Evolutionary conservation across 92 coral and sea anemone genomes (phyloP), one percentile per base, ranked within the genome.

Genomic region (Chrysogorgia sp.): DNA sequence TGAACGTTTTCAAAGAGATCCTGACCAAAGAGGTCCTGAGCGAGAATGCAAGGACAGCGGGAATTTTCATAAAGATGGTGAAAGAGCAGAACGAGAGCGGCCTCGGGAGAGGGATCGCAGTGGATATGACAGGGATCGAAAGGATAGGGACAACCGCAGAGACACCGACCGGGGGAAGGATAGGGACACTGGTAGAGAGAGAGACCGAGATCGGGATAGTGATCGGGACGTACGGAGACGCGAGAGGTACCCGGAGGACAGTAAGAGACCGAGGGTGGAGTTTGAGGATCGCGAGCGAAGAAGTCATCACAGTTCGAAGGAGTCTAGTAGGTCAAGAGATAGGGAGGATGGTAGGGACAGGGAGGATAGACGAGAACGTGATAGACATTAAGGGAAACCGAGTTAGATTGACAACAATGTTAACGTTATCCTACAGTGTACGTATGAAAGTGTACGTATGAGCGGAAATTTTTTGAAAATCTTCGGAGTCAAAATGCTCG

Each of bases 61-160:
- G n/a, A 66, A 43, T 52, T 68, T 63, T 40, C 67, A 58, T 45
- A 15, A 66, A 52, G 67, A 67, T 21, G 37, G 32, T 24, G 41
- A 49, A 31, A 68, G 84, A 56, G 70, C 77, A 52, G 83, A 80
- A 10, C 90, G 77, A 24, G 85, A 45, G 17, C 25, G 64, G 40
- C 76, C 52, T 30, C 40, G 67, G 21, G 85, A 83, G 15, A 29
- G 62, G 40, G 81, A 77, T 17, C 81, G 79, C 41, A 60, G 24
- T 19, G 17, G 50, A 21, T 61, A 21, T 40, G 58, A 66, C 33
- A 49, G 52, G 34, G 65, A 72, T 14, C 52, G 64, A 28, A 69
- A 41, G 64, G 53, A 72, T 32, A 53, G 58, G 28, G 79, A 72
- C 32, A 55, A 43, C 9, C 50, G 50, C 22, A 48, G 45, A 30